A percentile compares a stretch with the other conserved stretches of the same genome.
phyloP scores from a whole-genome alignment of 2,797 vertebrate genomes.

The Coluber constrictor region DNA sequence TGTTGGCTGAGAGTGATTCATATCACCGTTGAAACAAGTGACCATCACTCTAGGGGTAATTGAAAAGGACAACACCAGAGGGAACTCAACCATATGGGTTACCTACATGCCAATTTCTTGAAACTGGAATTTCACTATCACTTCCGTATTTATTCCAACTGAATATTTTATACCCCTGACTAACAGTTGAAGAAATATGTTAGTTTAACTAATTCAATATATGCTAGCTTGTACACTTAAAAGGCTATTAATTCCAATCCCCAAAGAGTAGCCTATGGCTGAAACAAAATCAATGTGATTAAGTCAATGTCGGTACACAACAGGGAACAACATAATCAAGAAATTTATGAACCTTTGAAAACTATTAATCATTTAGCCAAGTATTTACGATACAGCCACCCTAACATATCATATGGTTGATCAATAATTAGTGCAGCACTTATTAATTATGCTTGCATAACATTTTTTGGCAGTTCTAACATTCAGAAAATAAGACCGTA shows the following conservation, averaged over 20 bases:
- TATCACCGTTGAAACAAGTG: background rate
- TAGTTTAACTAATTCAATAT: slow-evolving; percentile 8
- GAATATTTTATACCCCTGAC: background rate
- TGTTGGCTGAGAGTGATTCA: background rate
- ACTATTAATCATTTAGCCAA: slow-evolving; percentile 3
- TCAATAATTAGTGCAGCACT: background rate
- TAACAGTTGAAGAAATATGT: slow-evolving; percentile 27
- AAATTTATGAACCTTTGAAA: slow-evolving; percentile 6
- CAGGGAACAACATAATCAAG: background rate
- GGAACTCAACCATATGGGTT: background rate
- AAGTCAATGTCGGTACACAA: slow-evolving; percentile 24
- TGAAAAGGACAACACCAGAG: background rate
- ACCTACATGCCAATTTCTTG: background rate
- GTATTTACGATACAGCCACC: background rate
- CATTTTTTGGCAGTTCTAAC: background rate
- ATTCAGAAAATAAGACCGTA: background rate
- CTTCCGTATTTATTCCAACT: background rate
- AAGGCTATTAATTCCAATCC: background rate
- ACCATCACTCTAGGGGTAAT: background rate
- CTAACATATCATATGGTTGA: background rate
- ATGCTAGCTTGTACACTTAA: slow-evolving; percentile 11
- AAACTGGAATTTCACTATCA: background rate
- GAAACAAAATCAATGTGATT: slow-evolving; percentile 22
- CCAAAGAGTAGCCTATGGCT: background rate
- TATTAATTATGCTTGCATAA: background rate